Percentiles rank a stretch among this genome's conserved stretches.
Conservation (phyloP, 2,888 invertebrate genomes). For the Nomada goodeniana region DNA sequence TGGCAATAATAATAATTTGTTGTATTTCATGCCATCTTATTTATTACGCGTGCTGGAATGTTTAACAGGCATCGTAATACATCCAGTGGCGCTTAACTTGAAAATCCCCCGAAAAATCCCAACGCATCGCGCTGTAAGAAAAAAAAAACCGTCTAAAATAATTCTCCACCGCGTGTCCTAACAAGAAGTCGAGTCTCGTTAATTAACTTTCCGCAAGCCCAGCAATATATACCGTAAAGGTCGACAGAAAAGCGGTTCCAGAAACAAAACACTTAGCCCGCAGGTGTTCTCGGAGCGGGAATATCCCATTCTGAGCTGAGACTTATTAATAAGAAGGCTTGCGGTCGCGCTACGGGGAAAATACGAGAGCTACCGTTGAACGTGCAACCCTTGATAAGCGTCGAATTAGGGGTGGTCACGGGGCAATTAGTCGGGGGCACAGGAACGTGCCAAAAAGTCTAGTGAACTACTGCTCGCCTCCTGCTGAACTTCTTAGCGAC, state of each 20-base stretch:
- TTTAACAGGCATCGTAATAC: too few relatives aligned
- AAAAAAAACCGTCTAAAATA: too few relatives aligned
- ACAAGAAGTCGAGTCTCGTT: background rate
- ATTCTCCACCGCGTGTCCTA: too few relatives aligned
- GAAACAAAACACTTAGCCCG: background rate
- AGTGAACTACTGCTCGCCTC: conserved; percentile 69
- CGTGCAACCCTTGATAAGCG: conserved; percentile 72
- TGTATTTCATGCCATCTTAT: too few relatives aligned
- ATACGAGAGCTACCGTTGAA: conserved; percentile 56
- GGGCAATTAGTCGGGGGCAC: conserved; percentile 68
- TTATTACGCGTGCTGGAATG: too few relatives aligned
- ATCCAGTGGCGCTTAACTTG: too few relatives aligned
- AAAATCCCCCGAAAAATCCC: too few relatives aligned
- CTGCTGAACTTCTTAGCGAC: conserved; percentile 73
- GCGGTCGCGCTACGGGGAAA: conserved; percentile 40
- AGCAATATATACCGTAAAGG: background rate
- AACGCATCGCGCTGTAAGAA: too few relatives aligned
- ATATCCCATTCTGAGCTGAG: conserved; percentile 20
- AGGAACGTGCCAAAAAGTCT: conserved; percentile 77
- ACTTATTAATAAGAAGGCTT: conserved; percentile 60
- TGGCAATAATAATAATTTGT: too few relatives aligned
- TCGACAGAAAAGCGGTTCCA: background rate
- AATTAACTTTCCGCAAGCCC: background rate
- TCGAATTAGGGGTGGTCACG: conserved; percentile 66
- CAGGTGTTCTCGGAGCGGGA: conserved; percentile 28